Conservation (phyloP, 2,113 vertebrate species). For the Haemorhous mexicanus region DNA sequence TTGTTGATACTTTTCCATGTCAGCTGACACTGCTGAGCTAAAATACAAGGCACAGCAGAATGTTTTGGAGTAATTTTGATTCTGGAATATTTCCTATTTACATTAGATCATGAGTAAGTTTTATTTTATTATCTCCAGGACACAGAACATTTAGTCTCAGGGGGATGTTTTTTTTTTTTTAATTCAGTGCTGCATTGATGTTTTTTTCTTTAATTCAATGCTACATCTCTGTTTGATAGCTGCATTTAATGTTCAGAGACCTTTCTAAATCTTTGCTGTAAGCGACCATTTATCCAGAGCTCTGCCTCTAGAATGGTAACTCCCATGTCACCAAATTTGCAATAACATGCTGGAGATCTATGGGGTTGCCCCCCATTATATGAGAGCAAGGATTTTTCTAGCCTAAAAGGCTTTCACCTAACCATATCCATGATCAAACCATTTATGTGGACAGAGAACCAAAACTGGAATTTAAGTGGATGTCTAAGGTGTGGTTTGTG, state of each 20-base stretch:
- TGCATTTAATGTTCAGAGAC: not conserved
- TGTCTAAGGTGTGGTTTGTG: not conserved
- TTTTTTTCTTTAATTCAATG: not conserved
- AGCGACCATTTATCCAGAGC: not conserved
- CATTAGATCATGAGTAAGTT: not conserved
- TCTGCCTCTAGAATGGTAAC: not conserved
- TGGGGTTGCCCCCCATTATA: not conserved
- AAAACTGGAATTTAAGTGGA: not conserved
- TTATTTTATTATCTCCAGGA: not conserved
- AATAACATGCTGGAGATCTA: not conserved
- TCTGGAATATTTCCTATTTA: not conserved
- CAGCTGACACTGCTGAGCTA: not conserved
- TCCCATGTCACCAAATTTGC: fast-evolving
- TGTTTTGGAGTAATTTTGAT: not conserved
- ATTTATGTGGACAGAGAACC: not conserved
- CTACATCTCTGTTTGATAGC: not conserved
- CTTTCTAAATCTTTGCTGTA: not conserved
- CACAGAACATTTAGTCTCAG: not conserved
- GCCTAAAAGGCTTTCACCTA: not conserved
- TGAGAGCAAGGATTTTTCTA: not conserved
- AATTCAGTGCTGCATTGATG: no score
- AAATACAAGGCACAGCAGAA: not conserved
- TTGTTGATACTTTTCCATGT: not conserved
- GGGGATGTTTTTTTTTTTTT: no score
- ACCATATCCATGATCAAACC: not conserved